These are phyloP conservation scores for Labeo calbasu DNA, from an alignment of 2,797 vertebrate genomes.

Conservation along the genomic window DNA sequence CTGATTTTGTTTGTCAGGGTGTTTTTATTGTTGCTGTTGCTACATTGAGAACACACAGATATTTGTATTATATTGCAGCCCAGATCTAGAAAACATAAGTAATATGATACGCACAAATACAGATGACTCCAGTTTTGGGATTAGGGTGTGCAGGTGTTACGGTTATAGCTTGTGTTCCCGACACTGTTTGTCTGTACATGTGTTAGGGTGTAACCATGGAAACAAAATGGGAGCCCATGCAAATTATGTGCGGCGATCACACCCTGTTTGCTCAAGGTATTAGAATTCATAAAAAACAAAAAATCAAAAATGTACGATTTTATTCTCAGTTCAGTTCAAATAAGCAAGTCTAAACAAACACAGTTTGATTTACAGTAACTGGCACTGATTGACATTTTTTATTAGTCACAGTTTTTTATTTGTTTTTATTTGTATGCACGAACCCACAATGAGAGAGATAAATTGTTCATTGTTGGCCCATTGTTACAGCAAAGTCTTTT, in stretches of 20 bases:
- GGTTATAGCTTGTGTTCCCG: constrained; percentile 26
- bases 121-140: constrained; percentile 37
- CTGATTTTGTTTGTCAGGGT: constrained; percentile 38
- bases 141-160: constrained; percentile 41
- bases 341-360: background rate
- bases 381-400: background rate
- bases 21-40: constrained; percentile 43
- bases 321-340: background rate
- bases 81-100: constrained; percentile 30
- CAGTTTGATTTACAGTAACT: background rate
- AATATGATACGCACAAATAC: constrained; percentile 11
- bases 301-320: background rate
- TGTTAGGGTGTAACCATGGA: constrained; percentile 43
- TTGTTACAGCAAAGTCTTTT: background rate
- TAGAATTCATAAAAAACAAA: background rate
- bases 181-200: constrained; percentile 45
- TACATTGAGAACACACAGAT: constrained; percentile 37
- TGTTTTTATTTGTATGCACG: background rate
- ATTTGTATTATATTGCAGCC: constrained; percentile 12
- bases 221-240: constrained; percentile 31
- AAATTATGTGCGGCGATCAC: constrained; percentile 22
- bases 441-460: background rate
- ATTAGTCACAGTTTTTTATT: background rate
- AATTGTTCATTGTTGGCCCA: background rate
- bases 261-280: constrained; percentile 13